phyloP scores from a whole-genome alignment of 2,113 vertebrate genomes.

The Thalassoma bifasciatum region DNA sequence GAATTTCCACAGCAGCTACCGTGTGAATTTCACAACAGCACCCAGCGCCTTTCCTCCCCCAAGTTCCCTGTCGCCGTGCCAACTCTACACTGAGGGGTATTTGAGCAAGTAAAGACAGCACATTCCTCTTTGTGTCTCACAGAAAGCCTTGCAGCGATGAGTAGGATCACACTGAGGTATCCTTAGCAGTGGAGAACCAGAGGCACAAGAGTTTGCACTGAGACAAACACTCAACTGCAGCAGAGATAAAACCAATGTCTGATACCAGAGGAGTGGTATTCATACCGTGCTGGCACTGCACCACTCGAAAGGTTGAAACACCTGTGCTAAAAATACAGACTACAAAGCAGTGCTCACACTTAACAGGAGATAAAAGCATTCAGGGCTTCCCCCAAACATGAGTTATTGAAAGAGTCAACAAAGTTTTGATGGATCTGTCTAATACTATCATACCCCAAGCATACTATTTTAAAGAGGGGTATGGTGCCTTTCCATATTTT shows the following conservation, averaged over 20 bases:
- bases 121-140: constrained; percentile 41
- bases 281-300: constrained; percentile 10
- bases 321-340: constrained; percentile 43
- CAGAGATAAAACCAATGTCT: constrained; percentile 37
- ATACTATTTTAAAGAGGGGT: no score
- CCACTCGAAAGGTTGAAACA: constrained; percentile 47
- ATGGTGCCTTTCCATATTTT: no score
- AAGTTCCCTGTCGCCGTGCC: constrained; percentile 20
- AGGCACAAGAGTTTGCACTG: constrained; percentile 49
- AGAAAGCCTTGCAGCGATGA: constrained; percentile 51
- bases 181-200: constrained; percentile 38
- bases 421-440: background rate
- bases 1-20: constrained; percentile 27
- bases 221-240: constrained; percentile 45
- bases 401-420: background rate
- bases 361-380: constrained; percentile 42
- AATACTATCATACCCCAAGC: no score
- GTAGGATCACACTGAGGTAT: constrained; percentile 46
- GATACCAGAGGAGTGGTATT: constrained; percentile 29
- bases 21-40: constrained; percentile 24
- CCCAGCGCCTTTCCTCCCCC: constrained; percentile 9
- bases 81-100: constrained; percentile 38
- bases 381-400: background rate
- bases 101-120: constrained; percentile 51
- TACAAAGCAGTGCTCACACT: constrained; percentile 8